Base-by-base conservation (phyloP, 2,113 vertebrate species). In the Ivindomyrus marchei region DNA sequence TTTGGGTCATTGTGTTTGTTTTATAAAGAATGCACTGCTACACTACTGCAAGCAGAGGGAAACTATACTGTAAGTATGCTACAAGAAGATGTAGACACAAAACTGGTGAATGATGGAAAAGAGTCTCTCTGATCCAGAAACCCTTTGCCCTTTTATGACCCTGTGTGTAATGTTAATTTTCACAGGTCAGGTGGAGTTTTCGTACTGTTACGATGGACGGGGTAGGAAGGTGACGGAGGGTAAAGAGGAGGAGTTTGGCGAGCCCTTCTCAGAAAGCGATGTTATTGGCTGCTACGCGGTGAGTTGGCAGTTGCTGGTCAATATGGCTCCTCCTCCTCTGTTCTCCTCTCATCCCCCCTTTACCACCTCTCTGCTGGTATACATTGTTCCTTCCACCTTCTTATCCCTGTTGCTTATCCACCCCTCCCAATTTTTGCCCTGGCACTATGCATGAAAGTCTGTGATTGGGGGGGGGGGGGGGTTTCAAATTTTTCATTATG, bases 221-320 rank as follows among this genome's bases (percentile, higher is more conserved):
- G 96, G 97, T 87, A 95, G 95, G 90, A 97, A 97, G 92, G 96
- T 96, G 85, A 95, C 96, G 4, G 94, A 91, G n/a, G 95, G 96
- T 89, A 94, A 94, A 1, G 96, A 96, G 90, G 96, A 97, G 88
- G 94, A 95, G 7, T 98, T 96, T 93, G 97, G 97, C 45, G 97
- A 97, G 91, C 91, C 94, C 8, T 96, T 97, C 85, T 96, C 94
- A 46, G 97, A 96, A 89, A 96, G 95, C 19, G 97, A 98, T 91
- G 96, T 98, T 90, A 95, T 98, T 89, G 96, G 97, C 90, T 98
- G 97, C 93, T 98, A 97, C 88, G 97, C 95, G 91, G 97, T 98
- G 91, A 95, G 96, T 95, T 62, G 0, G 15, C 9, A 85, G 13
- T 3, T 70, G 15, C 19, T 50, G 8, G 4, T 50, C 49, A 39